These are phyloP conservation scores for Hoplodrina ambigua DNA, from an alignment of 2,888 invertebrate species.

Conservation along the genomic window DNA sequence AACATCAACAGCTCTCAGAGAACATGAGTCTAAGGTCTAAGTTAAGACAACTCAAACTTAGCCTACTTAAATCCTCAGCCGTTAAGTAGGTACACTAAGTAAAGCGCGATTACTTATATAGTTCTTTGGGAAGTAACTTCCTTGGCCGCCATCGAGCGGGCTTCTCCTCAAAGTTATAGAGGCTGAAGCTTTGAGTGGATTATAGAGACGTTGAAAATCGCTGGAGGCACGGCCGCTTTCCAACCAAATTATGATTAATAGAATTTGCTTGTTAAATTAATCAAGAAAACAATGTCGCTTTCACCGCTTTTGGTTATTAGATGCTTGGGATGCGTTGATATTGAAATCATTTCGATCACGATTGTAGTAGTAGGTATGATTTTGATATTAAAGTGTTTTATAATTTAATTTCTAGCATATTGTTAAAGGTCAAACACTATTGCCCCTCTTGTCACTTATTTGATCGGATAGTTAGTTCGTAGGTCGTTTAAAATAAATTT, in stretches of 20 bases:
- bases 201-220: slow-evolving; percentile 63
- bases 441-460: too few relatives aligned
- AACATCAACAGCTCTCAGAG: neutral
- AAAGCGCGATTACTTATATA: slow-evolving; percentile 47
- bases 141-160: neutral
- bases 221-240: slow-evolving; percentile 57
- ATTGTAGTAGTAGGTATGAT: neutral
- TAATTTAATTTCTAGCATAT: too few relatives aligned
- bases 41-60: slow-evolving; percentile 40
- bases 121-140: slow-evolving; percentile 29
- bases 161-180: neutral
- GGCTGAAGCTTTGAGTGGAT: slow-evolving; percentile 52
- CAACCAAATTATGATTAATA: slow-evolving; percentile 73
- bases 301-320: slow-evolving; percentile 24
- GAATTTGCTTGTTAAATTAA: slow-evolving; percentile 73
- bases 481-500: too few relatives aligned
- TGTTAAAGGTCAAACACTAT: too few relatives aligned
- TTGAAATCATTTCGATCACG: slow-evolving; percentile 1
- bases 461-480: too few relatives aligned
- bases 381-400: too few relatives aligned
- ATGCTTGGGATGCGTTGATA: slow-evolving; percentile 14
- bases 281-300: slow-evolving; percentile 57
- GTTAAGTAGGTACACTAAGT: slow-evolving; percentile 50
- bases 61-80: slow-evolving; percentile 27
- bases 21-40: slow-evolving; percentile 9